phyloP scores from a whole-genome alignment of 2,113 vertebrate species.

The Dasyprocta punctata region DNA sequence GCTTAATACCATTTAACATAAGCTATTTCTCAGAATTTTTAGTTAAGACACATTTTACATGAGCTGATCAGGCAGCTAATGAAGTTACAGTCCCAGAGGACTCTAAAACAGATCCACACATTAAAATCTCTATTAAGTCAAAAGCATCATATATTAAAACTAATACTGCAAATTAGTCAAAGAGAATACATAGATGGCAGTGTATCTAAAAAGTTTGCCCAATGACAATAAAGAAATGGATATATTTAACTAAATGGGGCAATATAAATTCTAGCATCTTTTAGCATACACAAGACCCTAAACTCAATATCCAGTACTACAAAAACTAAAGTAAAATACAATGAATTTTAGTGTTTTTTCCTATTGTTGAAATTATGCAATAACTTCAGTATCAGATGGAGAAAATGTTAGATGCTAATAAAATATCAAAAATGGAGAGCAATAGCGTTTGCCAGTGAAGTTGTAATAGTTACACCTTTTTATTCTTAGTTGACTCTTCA shows the following conservation, averaged over 20 bases:
- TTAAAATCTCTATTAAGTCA: background rate
- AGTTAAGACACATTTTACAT: background rate
- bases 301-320: background rate
- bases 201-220: background rate
- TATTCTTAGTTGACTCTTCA: rapidly evolving
- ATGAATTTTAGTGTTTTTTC: background rate
- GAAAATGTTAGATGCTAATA: background rate
- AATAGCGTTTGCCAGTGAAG: background rate
- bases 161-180: background rate
- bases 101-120: rapidly evolving
- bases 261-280: background rate
- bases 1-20: background rate
- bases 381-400: background rate
- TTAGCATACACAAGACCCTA: background rate
- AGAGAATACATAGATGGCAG: background rate
- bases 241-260: background rate
- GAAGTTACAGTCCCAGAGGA: background rate
- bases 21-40: background rate
- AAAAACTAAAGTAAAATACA: background rate
- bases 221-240: background rate
- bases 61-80: background rate
- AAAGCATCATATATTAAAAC: background rate
- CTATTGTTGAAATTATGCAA: background rate
- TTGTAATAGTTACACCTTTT: background rate
- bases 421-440: background rate